phyloP scores from a whole-genome alignment of 2,113 vertebrate species.

The Odocoileus hemionus region DNA sequence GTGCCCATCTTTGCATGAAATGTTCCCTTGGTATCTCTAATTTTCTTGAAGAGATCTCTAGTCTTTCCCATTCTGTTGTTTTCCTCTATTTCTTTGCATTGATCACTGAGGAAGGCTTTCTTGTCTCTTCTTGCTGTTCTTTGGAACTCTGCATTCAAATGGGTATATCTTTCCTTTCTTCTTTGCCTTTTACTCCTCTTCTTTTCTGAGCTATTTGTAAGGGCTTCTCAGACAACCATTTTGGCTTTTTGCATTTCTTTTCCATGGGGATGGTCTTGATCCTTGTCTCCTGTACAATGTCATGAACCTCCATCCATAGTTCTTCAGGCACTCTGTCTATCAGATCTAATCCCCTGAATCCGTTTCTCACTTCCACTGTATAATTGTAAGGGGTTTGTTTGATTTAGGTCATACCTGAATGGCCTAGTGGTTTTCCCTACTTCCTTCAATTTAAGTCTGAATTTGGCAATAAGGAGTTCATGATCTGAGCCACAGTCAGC shows the following conservation, averaged over 20 bases:
- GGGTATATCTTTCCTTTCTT: neutral
- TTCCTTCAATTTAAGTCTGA: neutral
- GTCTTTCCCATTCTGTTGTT: neutral
- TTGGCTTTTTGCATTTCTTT: neutral
- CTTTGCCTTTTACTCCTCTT: neutral
- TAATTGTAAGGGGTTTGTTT: neutral
- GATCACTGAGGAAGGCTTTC: neutral
- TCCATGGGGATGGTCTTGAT: neutral
- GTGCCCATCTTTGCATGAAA: neutral
- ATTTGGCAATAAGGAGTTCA: neutral
- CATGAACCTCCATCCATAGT: neutral
- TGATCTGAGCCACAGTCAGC: neutral
- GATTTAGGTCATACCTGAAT: neutral
- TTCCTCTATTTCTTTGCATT: neutral
- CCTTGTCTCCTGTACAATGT: neutral
- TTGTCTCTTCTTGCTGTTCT: neutral
- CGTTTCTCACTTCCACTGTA: neutral
- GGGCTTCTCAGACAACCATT: neutral
- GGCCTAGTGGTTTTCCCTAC: neutral
- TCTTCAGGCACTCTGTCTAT: neutral
- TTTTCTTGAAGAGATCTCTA: neutral
- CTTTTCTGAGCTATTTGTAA: neutral
- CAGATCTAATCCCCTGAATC: neutral
- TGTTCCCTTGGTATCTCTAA: neutral
- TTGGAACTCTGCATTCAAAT: neutral